Evolutionary conservation across 2,888 invertebrate genomes (phyloP), one percentile per base, ranked within the genome.

Genomic region (Chymomyza amoena): DNA sequence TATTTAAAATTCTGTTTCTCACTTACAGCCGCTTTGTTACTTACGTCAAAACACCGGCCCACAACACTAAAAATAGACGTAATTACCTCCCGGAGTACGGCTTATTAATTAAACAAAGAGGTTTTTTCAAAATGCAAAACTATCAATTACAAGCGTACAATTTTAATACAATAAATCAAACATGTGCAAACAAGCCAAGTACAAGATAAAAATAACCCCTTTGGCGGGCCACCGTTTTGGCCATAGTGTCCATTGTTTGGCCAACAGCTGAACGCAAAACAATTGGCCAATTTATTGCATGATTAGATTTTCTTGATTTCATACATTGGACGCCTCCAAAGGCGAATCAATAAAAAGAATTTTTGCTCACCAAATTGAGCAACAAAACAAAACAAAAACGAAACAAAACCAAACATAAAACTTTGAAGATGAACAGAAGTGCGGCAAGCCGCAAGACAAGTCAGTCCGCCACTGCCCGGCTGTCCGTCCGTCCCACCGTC

Each of bases 211-310:
- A 20, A 59, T 25, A 50, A 65, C 66, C 65, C 60, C 65, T 45
- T 13, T 13, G 39, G 39, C 63, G 52, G 57, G 45, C 65, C 59
- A 59, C 59, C 39, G 59, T 36, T n/a, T 36, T 60, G 60, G 52
- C 64, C 77, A 79, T 79, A 79, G 78, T 45, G 39, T 45, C 39
- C 39, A 54, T 54, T 54, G 54, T 54, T 18, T 18, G 54, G 54
- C 54, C 16, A 54, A 54, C 16, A 54, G 20, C 16, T 18, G 20
- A 54, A 68, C 65, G 68, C 63, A 75, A 84, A 82, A 86, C 85
- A 86, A 89, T 87, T 89, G 87, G 86, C 84, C 88, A 89, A 89
- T 87, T 87, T 89, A 87, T 87, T 80, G 87, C 84, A 77, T 85
- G 86, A 89, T 87, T 81, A 77, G 81, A 83, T 85, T 77, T 77